A percentile compares a stretch with the other conserved stretches of the same genome.
These are phyloP conservation scores for Paramormyrops kingsleyae DNA, from an alignment of 2,113 vertebrate genomes.

Conservation along the genomic window DNA sequence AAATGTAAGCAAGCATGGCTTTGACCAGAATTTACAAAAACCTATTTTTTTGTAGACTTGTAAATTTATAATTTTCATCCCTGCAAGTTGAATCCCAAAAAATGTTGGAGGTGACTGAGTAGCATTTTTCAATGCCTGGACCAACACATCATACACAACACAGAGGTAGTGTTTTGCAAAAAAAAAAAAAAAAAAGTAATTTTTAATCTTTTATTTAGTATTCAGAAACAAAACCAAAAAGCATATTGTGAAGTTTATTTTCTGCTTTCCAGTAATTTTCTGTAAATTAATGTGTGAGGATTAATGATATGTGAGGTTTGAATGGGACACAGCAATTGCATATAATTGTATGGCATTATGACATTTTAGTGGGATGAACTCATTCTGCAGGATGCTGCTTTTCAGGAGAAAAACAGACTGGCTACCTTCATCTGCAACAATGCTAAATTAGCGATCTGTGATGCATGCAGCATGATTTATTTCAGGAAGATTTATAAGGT, in stretches of 20 bases:
- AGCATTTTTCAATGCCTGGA: not conserved
- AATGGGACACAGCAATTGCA: not conserved
- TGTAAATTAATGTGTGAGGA: not conserved
- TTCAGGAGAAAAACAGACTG: not conserved
- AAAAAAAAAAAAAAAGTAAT: not conserved
- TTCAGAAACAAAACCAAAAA: not conserved
- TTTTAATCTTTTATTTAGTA: not conserved
- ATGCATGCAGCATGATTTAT: not conserved
- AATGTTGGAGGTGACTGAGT: not conserved
- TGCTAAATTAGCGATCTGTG: not conserved
- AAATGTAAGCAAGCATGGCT: not conserved
- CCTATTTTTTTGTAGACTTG: not conserved
- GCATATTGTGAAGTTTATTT: not conserved
- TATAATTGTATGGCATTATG: not conserved
- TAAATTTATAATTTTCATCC: not conserved
- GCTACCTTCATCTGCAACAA: not conserved
- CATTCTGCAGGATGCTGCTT: not conserved
- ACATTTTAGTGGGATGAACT: not conserved
- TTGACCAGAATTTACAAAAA: not conserved
- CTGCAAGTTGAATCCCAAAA: not conserved
- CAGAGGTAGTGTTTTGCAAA: not conserved
- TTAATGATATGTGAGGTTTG: not conserved
- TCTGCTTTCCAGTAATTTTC: not conserved
- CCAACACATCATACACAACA: not conserved
- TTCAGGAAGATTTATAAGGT: not conserved